Percentiles rank a stretch among this genome's conserved stretches.
phyloP scores from a whole-genome alignment of 2,888 invertebrate species.

The Octodonta nipae region DNA sequence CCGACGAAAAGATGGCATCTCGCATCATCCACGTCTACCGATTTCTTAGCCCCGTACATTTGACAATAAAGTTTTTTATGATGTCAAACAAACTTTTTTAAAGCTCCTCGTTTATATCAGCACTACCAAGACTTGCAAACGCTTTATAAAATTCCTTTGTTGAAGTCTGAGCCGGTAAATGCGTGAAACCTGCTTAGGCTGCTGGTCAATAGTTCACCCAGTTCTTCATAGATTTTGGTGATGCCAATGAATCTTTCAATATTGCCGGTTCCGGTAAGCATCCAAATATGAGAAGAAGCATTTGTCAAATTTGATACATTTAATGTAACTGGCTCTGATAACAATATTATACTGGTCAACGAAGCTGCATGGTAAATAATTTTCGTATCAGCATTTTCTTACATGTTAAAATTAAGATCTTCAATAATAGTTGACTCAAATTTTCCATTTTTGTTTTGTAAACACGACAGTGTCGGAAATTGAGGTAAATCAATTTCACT shows the following conservation, averaged over 20 bases:
- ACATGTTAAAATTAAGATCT: constrained; percentile 7
- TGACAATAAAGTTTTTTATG: too few relatives aligned
- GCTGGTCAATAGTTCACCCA: constrained; percentile 8
- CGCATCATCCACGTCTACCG: too few relatives aligned
- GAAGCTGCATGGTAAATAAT: constrained; percentile 14
- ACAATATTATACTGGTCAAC: constrained; percentile 15
- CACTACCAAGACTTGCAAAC: too few relatives aligned
- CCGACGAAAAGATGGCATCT: too few relatives aligned
- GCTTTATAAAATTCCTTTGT: too few relatives aligned
- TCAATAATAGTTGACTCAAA: constrained; percentile 10
- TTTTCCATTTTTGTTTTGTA: constrained; percentile 11
- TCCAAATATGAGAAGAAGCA: constrained; percentile 13
- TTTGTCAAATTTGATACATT: constrained; percentile 16
- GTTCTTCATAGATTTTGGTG: constrained; percentile 8
- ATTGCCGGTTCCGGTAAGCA: constrained; percentile 16
- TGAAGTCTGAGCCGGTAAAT: constrained; percentile 10
- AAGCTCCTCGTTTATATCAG: too few relatives aligned
- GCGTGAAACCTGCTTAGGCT: constrained; percentile 11
- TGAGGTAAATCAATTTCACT: constrained; percentile 1
- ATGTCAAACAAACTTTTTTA: too few relatives aligned
- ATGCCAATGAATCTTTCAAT: constrained; percentile 10
- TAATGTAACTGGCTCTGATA: constrained; percentile 16
- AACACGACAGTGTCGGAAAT: constrained; percentile 3
- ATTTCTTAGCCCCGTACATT: too few relatives aligned
- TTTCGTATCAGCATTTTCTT: constrained; percentile 15